These are phyloP conservation scores for Pterophyllum scalare DNA, from an alignment of 2,113 vertebrate species.

Conservation along the genomic window DNA sequence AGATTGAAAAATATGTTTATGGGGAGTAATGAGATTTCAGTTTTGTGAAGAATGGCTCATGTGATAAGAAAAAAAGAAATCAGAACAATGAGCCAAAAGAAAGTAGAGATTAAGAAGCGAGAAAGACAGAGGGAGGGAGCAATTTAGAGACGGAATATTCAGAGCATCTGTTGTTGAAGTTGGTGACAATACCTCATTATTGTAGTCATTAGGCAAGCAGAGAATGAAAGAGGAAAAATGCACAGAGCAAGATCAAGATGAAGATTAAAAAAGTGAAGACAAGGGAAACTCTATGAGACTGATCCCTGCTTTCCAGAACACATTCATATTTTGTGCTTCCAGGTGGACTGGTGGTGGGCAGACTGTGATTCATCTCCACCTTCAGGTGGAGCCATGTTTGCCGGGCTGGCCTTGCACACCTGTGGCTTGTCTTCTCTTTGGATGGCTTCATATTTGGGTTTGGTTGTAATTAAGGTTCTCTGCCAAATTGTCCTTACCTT, in stretches of 20 bases:
- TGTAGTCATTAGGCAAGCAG: conserved; percentile 48
- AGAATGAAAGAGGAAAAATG: conserved; percentile 17
- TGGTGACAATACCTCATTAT: conserved; percentile 54
- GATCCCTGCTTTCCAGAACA: background rate
- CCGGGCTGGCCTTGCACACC: no score
- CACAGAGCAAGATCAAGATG: background rate
- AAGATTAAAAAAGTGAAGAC: conserved; percentile 7
- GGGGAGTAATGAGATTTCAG: conserved; percentile 42
- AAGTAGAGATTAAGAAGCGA: conserved; percentile 41
- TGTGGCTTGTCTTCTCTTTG: no score
- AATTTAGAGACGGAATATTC: conserved; percentile 33
- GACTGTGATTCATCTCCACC: no score
- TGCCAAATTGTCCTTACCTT: no score
- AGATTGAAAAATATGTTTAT: conserved; percentile 42
- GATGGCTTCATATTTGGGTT: no score
- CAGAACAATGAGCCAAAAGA: conserved; percentile 29
- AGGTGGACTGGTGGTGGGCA: no score
- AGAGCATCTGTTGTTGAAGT: conserved; percentile 52
- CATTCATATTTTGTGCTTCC: no score
- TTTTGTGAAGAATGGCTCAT: conserved; percentile 42
- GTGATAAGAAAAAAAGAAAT: conserved; percentile 36
- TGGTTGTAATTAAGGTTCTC: no score
- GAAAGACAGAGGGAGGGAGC: conserved; percentile 11
- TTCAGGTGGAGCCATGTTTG: no score
- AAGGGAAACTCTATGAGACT: background rate